phyloP scores from a whole-genome alignment of 2,113 vertebrate genomes.

The Microtus ochrogaster region DNA sequence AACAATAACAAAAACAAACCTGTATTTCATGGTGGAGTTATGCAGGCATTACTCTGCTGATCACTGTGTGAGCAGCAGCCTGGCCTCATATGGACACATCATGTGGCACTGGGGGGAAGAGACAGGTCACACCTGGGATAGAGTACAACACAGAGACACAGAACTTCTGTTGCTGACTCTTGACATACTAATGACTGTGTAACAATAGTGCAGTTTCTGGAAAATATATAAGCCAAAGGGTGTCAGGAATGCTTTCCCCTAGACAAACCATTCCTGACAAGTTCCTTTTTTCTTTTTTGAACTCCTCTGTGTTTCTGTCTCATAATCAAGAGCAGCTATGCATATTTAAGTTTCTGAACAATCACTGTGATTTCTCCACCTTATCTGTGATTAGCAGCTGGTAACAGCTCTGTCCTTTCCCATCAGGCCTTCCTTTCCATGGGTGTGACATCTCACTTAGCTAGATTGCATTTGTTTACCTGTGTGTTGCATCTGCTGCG shows the following conservation, averaged over 20 bases:
- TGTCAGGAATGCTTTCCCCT: neutral
- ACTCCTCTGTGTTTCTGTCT: neutral
- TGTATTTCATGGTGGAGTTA: neutral
- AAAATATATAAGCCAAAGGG: neutral
- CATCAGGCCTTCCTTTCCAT: neutral
- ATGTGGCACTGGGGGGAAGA: accelerated
- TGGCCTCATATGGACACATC: neutral
- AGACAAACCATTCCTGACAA: neutral
- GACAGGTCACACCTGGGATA: neutral
- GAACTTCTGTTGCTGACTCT: neutral
- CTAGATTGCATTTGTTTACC: neutral
- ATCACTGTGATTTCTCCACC: neutral
- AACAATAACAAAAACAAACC: neutral
- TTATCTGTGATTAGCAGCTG: neutral
- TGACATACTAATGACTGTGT: neutral
- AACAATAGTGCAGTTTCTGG: neutral
- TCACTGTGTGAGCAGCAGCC: neutral
- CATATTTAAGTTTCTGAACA: neutral
- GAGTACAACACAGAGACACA: neutral
- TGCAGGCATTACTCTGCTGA: neutral
- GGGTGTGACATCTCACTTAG: neutral
- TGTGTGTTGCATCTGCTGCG: neutral
- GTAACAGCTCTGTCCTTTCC: neutral
- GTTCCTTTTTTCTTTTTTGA: neutral
- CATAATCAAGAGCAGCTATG: slow-evolving; percentile 26